Conservation (phyloP, 2,113 vertebrate species). For the Ochotona curzoniae region DNA sequence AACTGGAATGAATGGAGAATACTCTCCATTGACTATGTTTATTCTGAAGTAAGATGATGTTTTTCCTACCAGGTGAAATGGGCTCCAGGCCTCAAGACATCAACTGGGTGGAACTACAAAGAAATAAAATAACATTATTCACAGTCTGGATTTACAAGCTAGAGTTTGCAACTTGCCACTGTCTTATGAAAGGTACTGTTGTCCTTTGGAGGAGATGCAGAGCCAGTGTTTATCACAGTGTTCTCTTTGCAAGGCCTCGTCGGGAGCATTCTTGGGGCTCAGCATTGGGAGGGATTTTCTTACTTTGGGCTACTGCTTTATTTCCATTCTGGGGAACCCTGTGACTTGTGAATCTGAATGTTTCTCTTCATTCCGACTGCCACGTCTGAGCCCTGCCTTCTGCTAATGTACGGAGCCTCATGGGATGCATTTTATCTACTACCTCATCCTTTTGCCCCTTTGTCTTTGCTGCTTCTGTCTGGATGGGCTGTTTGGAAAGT, state of each 20-base stretch:
- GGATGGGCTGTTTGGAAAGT: neutral
- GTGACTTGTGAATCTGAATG: neutral
- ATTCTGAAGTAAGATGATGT: neutral
- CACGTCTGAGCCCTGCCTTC: neutral
- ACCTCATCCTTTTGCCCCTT: neutral
- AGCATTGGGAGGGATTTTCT: neutral
- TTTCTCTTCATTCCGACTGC: neutral
- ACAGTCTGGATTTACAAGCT: neutral
- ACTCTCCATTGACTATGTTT: neutral
- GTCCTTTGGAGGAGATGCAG: too few relatives aligned
- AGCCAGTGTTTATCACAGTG: neutral
- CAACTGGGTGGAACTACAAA: neutral
- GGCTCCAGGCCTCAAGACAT: neutral
- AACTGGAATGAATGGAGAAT: neutral
- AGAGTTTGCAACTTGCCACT: neutral
- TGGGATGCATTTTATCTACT: neutral
- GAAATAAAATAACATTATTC: neutral
- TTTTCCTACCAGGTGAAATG: neutral
- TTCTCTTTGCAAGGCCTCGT: neutral
- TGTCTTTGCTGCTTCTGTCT: neutral
- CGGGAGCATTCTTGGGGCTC: neutral
- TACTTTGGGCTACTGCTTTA: slow-evolving; percentile 15
- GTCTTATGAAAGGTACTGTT: neutral
- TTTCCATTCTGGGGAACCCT: slow-evolving; percentile 16
- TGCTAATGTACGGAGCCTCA: neutral